Evolutionary conservation across 2,113 vertebrate species (phyloP), one percentile per base, ranked within the genome.

Genomic region (Pedionomus torquatus): DNA sequence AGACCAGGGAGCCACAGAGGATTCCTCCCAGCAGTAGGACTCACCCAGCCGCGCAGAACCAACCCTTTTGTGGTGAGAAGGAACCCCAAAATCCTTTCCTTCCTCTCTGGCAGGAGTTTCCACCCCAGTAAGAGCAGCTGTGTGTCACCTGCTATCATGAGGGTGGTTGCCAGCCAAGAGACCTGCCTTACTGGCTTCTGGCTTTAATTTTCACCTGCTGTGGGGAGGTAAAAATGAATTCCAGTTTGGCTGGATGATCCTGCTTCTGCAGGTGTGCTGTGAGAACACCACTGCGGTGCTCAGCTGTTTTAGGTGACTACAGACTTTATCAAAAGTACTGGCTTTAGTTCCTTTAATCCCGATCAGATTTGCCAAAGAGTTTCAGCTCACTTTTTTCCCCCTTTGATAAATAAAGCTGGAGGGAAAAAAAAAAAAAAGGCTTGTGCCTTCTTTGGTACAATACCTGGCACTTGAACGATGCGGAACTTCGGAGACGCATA

Each of bases 221-320:
- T 49, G 25, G 41, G 90, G 64, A 92, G 86, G 83, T 57, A 92
- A 90, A 90, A 95, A 86, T 1, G 3, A 83, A 35, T 86, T 95
- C 95, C 71, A 83, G 88, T 95, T 92, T 12, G 88, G 71, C 94
- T 37, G 77, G 94, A 92, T 2, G 5, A n/a, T 92, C 92, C 83
- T 93, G 95, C 88, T 75, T 52, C 68, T 18, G 7, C 75, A 69
- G 75, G 83, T 90, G 66, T 83, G 79, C 88, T 83, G 70, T n/a
- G 48, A 83, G 71, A 92, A 83, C 10, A 30, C 63, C 46, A 55
- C 23, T 13, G 61, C 5, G 31, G 28, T 25, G 39, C 80, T 85
- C 92, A 77, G 83, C 71, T 77, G 37, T 17, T 79, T 65, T 52
- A 54, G 83, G 44, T 77, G 48, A 77, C 70, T 77, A 44, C 52